Evolutionary conservation across 2,797 vertebrate genomes (phyloP).

Genomic region (Muscicapa comitata): DNA sequence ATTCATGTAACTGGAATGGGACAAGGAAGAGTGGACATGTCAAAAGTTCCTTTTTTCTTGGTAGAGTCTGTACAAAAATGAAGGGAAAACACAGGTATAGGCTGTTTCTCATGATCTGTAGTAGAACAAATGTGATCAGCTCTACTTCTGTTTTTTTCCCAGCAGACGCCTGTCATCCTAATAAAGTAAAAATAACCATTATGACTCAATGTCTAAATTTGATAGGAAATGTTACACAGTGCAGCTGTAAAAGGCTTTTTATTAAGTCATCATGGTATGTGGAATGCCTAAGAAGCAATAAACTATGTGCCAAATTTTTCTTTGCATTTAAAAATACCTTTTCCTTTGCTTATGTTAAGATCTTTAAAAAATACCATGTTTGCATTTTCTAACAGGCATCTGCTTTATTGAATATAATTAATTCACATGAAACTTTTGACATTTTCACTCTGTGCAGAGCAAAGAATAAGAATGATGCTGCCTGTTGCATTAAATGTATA

Average conservation of each 20-base stretch:
- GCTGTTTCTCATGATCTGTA: neutral
- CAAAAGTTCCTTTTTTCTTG: conserved; percentile 30
- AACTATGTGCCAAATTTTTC: conserved; percentile 21
- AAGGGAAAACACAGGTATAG: neutral
- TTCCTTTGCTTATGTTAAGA: neutral
- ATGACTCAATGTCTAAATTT: neutral
- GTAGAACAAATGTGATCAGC: neutral
- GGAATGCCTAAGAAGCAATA: conserved; percentile 41
- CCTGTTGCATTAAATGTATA: neutral
- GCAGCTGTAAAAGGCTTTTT: neutral
- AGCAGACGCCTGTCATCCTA: neutral
- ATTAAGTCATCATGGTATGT: neutral
- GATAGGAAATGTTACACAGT: neutral
- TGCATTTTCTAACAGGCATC: conserved; percentile 12
- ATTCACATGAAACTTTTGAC: conserved; percentile 75
- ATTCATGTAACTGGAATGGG: conserved; percentile 19
- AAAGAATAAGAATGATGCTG: neutral
- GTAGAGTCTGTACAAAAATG: neutral
- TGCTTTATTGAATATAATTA: conserved; percentile 68
- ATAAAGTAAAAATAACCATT: neutral
- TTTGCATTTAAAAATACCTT: neutral
- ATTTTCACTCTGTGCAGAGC: conserved; percentile 51
- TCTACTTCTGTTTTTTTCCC: neutral
- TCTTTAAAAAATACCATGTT: neutral
- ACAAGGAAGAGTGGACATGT: conserved; percentile 49